phyloP scores from a whole-genome alignment of 2,888 invertebrate species.

The Nomada ruficornis region DNA sequence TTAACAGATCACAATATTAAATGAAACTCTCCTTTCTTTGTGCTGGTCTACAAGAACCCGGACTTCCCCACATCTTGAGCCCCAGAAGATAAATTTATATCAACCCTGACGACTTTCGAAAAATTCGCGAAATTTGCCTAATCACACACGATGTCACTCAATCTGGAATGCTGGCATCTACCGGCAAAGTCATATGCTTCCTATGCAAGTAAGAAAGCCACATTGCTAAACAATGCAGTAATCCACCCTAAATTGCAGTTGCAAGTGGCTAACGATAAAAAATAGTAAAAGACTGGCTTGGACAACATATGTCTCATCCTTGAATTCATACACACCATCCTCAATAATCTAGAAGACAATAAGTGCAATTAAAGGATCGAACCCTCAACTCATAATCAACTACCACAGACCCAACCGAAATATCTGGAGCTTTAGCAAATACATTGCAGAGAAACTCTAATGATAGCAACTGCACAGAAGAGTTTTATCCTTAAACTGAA shows the following conservation, averaged over 20 bases:
- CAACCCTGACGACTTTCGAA: background rate
- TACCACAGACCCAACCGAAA: no score
- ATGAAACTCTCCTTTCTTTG: background rate
- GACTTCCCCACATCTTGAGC: constrained; percentile 1
- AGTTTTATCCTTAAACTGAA: no score
- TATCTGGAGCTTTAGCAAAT: no score
- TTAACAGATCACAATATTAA: background rate
- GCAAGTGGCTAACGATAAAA: no score
- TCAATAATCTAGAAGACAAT: no score
- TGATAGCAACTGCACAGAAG: no score
- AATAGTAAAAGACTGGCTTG: no score
- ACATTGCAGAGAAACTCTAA: no score
- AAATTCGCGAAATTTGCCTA: background rate
- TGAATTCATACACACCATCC: no score
- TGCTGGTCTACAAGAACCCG: background rate
- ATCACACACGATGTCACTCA: background rate
- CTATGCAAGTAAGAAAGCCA: constrained; percentile 7
- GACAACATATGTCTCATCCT: no score
- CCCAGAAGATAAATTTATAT: constrained; percentile 12
- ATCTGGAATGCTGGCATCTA: background rate
- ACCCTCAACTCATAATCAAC: no score
- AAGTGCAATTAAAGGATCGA: no score
- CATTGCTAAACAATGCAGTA: background rate
- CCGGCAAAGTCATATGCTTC: constrained; percentile 1
- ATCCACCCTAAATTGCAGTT: background rate